Base-by-base conservation (phyloP, 1,140 invertebrate genomes). In the Colletes gigas region DNA sequence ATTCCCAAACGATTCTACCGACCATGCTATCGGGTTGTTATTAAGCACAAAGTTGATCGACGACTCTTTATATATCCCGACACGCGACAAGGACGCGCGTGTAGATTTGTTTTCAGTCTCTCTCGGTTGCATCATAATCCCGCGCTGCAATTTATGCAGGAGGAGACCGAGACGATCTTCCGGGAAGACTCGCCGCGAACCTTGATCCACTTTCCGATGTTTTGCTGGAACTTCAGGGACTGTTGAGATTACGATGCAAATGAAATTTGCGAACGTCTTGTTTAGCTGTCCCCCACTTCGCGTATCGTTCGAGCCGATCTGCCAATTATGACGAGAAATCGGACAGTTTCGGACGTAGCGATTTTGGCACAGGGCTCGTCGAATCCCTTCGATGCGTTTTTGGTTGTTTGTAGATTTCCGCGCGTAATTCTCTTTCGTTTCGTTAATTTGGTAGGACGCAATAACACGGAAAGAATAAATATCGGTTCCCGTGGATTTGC, bases 11-110 rank as follows among this genome's bases (percentile, higher is more conserved):
- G 41, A 57, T 70, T 69, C 21, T 57, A 19, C 59, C 52, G 68
- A 57, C 54, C 84, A 87, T 87, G 60, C 60, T 86, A 83, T 55
- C 59, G 12, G 47, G 17, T 21, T 66, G 17, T 21, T 66, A 78
- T 68, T 47, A 63, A 41, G 19, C 8, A 10, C 4, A 19, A 47
- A 8, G 30, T 10, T 12, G 9, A 15, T n/a, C 6, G 1, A 2
- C 7, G 10, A 4, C 60, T 57, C 62, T 86, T 82, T 86, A 86
- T 86, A 82, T 82, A 41, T 62, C 6, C 44, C 84, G 39, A 21
- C 15, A 77, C 14, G 21, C 39, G 17, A 50, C 68, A 55, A 83
- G 81, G 73, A 69, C 74, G 54, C 41, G 17, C 60, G 72, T 78
- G 21, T 47, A 30, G 50, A 63, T 41, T 44, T 55, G 62, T 79